phyloP scores from a whole-genome alignment of 2,888 invertebrate genomes.

The Gerris lacustris region DNA sequence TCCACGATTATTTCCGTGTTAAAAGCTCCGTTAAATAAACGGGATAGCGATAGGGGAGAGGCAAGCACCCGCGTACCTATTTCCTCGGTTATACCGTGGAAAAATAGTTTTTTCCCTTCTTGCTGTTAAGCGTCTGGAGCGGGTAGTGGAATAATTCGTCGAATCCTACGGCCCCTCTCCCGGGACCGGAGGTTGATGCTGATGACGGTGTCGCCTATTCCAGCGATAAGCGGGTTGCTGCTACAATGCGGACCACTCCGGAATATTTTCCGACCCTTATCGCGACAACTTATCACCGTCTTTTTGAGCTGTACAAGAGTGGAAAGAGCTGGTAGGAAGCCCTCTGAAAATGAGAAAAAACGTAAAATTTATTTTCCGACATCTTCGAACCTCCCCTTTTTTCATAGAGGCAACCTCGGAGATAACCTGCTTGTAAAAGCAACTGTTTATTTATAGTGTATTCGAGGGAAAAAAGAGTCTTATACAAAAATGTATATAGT shows the following conservation, averaged over 20 bases:
- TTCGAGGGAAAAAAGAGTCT: no score
- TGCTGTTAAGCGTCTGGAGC: background rate
- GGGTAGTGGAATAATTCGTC: background rate
- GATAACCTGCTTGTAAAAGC: no score
- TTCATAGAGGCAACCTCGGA: no score
- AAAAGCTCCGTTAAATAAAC: background rate
- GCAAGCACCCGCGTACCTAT: background rate
- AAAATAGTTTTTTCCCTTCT: background rate
- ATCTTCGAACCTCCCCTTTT: no score
- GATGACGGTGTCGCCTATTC: background rate
- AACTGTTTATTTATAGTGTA: no score
- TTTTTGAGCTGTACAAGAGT: background rate
- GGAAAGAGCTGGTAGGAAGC: no score
- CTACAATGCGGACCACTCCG: background rate
- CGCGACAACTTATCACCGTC: slow-evolving; percentile 1
- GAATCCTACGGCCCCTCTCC: background rate
- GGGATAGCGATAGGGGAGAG: background rate
- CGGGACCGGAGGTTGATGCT: background rate
- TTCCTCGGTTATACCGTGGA: background rate
- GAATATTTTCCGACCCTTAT: background rate
- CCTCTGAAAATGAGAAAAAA: background rate
- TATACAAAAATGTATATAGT: no score
- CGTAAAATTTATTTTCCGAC: no score
- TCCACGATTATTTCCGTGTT: background rate
- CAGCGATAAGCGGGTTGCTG: background rate